Evolutionary conservation across 2,797 vertebrate species (phyloP), one percentile per base, ranked within the genome.

Genomic region (Notoglanidium macrostoma): DNA sequence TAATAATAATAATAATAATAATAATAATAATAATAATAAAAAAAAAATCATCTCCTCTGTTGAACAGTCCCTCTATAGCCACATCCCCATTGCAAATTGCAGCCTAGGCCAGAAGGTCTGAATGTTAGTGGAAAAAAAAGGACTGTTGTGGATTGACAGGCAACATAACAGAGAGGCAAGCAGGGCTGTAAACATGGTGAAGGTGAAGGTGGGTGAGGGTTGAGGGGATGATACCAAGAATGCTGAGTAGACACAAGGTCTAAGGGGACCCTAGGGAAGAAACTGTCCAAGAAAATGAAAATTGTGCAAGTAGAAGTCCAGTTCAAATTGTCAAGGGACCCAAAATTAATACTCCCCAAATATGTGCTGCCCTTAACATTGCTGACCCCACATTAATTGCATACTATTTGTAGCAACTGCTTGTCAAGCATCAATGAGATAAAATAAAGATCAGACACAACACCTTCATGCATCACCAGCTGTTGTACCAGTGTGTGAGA

Each of bases 341-440:
- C 29, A 70, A 57, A 57, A 84, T 72, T 84, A 32, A 70, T 84
- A 84, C 65, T 55, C 61, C 55, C 32, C 54, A 67, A 19, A 82
- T 67, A 51, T 82, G 80, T 84, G 82, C 49, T 72, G 82, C 70
- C 29, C 57, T 79, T 57, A 70, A 35, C 29, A 84, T 54, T 84
- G 82, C 67, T 84, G 82, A 70, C 65, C 72, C 44, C n/a, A 65
- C 26, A 74, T 61, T 74, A 73, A 85, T 70, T 85, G 40, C 44
- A 85, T 54, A 35, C 63, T 84, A 84, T 84, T 70, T 70, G 49
- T 74, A 85, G 70, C 54, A 85, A 76, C 70, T 76, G 70, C 70
- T 87, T 83, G 80, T 84, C 59, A 83, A 59, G 80, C 72, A 51
- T 87, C 46, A 72, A 21, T 73, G 29, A 84, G 49, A 87, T 77